phyloP scores from a whole-genome alignment of 92 coral and sea anemone genomes.

The Epizoanthus scotinus region DNA sequence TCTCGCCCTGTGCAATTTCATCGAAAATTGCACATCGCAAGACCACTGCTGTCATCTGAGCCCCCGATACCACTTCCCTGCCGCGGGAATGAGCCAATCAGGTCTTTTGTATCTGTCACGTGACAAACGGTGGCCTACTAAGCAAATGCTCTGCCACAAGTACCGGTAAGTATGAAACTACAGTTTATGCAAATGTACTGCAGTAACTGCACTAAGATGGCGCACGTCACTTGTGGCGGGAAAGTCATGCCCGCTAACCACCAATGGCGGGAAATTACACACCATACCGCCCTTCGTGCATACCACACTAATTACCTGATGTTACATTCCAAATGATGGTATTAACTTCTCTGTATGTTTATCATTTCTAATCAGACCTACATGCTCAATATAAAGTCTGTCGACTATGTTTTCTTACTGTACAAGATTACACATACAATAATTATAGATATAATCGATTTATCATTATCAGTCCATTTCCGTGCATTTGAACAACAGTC shows the following conservation, averaged over 20 bases:
- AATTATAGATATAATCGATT: conserved; percentile 28
- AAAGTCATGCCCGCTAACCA: conserved; percentile 60
- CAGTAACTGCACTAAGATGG: conserved; percentile 1
- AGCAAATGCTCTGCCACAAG: conserved; percentile 47
- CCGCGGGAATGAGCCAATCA: conserved; percentile 98
- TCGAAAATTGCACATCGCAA: conserved; percentile 65
- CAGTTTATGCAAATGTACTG: conserved; percentile 22
- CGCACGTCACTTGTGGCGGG: conserved; percentile 49
- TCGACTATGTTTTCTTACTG: conserved; percentile 14
- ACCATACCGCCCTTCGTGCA: neutral
- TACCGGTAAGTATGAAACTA: conserved; percentile 42
- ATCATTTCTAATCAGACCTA: neutral
- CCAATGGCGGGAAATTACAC: conserved; percentile 23
- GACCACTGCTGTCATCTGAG: conserved; percentile 93
- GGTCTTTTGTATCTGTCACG: conserved; percentile 93
- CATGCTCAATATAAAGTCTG: neutral
- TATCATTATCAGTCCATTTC: conserved; percentile 23
- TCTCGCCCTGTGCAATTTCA: conserved; percentile 77
- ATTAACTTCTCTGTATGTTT: neutral
- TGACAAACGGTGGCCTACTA: conserved; percentile 88
- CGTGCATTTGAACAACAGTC: neutral
- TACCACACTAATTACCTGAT: neutral
- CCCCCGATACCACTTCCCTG: conserved; percentile 99
- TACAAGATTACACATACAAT: conserved; percentile 5
- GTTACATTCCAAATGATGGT: neutral